phyloP scores from a whole-genome alignment of 2,113 vertebrate species.

The Electrona antarctica region DNA sequence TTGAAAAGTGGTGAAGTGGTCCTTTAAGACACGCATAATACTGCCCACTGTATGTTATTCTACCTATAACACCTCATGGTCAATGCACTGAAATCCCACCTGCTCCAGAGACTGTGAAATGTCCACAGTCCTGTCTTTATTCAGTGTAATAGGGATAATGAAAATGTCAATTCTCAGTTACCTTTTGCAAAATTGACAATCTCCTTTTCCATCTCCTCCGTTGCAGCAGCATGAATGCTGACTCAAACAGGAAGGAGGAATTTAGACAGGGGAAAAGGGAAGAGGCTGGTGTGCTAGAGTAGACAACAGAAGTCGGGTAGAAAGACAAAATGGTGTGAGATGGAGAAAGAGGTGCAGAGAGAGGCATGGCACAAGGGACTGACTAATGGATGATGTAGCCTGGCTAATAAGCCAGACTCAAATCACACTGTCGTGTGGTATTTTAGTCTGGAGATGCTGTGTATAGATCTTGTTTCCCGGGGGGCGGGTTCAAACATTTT shows the following conservation, averaged over 20 bases:
- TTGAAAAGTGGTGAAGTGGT: too few relatives aligned
- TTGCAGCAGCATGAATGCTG: background rate
- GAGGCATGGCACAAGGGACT: too few relatives aligned
- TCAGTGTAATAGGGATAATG: background rate
- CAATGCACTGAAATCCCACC: background rate
- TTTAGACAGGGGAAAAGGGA: background rate
- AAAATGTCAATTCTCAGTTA: background rate
- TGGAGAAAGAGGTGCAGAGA: background rate
- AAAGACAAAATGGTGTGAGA: background rate
- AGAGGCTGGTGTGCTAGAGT: background rate
- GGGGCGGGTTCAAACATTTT: too few relatives aligned
- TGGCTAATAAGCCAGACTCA: too few relatives aligned
- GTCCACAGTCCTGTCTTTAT: background rate
- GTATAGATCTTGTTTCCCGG: too few relatives aligned
- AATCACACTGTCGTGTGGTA: too few relatives aligned
- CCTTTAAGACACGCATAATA: too few relatives aligned
- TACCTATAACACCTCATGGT: background rate
- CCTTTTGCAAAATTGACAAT: background rate
- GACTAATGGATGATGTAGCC: too few relatives aligned
- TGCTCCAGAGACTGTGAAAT: background rate
- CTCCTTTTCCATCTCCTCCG: too few relatives aligned
- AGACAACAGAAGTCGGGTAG: background rate
- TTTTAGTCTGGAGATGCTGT: too few relatives aligned
- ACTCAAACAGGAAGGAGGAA: slow-evolving; percentile 5
- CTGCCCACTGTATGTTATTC: background rate